A percentile compares a stretch with the other conserved stretches of the same genome.
These are phyloP conservation scores for Catamblyrhynchus diadema DNA, from an alignment of 2,797 vertebrate species.

Conservation along the genomic window DNA sequence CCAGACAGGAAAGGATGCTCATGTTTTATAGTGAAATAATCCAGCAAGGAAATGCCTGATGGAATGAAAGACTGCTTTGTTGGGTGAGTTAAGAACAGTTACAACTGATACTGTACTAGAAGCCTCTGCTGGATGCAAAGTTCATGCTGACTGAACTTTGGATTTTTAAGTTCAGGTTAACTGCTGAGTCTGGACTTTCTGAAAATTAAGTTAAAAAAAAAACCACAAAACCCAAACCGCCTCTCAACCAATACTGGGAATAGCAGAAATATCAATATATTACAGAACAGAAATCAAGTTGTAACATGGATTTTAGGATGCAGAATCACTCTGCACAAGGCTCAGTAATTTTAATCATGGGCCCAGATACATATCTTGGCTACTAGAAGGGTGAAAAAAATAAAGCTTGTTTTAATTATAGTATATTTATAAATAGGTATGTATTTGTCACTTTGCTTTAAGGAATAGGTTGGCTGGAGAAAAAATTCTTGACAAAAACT, in stretches of 20 bases:
- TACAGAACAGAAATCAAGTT: background rate
- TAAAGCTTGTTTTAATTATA: background rate
- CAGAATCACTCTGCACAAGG: background rate
- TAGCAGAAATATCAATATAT: background rate
- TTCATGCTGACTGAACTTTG: background rate
- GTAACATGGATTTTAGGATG: background rate
- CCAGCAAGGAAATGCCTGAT: background rate
- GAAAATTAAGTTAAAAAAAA: background rate
- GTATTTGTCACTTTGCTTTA: background rate
- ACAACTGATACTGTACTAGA: background rate
- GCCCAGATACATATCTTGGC: background rate
- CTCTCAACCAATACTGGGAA: background rate
- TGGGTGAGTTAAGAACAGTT: background rate
- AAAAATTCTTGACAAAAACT: background rate
- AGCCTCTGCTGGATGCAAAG: background rate
- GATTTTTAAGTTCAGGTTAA: background rate
- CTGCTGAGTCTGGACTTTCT: background rate
- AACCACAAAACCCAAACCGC: rapidly evolving
- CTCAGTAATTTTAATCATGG: background rate
- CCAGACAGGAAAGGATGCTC: background rate
- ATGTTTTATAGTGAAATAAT: background rate
- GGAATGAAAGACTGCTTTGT: background rate
- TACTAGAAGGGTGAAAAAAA: background rate
- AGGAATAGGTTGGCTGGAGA: background rate
- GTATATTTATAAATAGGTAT: background rate